Percentiles rank a stretch among this genome's conserved stretches.
Conservation (phyloP, 2,113 vertebrate genomes). For the Oxygymnocypris stewartii region DNA sequence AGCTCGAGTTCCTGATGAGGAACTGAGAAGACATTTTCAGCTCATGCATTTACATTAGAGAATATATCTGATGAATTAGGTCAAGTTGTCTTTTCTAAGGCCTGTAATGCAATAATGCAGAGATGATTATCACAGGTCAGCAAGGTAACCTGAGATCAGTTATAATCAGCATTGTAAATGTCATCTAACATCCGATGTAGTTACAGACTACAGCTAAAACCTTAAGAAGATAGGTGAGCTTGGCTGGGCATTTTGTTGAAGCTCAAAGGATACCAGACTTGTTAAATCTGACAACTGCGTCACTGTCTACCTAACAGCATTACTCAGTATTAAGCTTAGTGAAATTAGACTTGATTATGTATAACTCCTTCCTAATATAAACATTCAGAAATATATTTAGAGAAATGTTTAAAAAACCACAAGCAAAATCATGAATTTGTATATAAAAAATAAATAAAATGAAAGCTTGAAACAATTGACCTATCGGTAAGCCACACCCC, state of each 20-base stretch:
- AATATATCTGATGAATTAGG: neutral
- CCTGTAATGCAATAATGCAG: conserved; percentile 4
- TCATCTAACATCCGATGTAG: conserved; percentile 45
- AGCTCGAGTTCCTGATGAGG: no score
- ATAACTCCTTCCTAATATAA: conserved; percentile 1
- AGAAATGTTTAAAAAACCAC: neutral
- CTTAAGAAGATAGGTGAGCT: conserved; percentile 51
- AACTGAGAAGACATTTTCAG: neutral
- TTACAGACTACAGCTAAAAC: conserved; percentile 39
- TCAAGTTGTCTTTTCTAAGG: neutral
- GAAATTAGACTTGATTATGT: conserved; percentile 21
- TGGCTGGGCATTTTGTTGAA: conserved; percentile 46
- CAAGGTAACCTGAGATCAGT: conserved; percentile 40
- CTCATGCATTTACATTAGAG: neutral
- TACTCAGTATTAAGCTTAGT: neutral
- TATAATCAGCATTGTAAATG: conserved; percentile 56
- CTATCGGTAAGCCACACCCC: no score
- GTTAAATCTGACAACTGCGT: conserved; percentile 22
- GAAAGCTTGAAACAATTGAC: neutral
- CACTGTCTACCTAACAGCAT: neutral
- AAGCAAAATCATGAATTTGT: neutral
- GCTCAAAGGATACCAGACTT: conserved; percentile 2
- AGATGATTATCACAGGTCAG: conserved; percentile 25
- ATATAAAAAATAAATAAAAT: neutral
- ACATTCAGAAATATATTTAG: neutral